Conservation (phyloP, 30 jellyfish, hydroid and myxozoan species). For the Aurelia sp. region DNA sequence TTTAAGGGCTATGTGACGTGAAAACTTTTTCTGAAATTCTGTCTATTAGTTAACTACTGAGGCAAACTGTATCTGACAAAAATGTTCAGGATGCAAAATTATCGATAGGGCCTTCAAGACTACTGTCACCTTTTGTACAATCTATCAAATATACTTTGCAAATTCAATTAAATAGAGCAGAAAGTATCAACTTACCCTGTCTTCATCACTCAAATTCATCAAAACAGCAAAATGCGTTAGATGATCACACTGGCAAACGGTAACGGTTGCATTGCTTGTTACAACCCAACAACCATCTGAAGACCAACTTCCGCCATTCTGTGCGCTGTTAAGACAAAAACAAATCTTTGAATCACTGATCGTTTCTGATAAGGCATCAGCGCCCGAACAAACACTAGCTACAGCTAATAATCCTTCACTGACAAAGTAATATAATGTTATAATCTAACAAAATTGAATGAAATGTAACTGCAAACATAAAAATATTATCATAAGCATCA, state of each 20-base stretch:
- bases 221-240: slow-evolving; percentile 96
- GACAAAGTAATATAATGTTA: too few species aligned
- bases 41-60: too few species aligned
- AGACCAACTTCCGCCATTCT: slow-evolving; percentile 98
- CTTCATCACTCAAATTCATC: slow-evolving; percentile 87
- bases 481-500: too few species aligned
- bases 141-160: background rate
- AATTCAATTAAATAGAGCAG: background rate
- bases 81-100: background rate
- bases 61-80: background rate
- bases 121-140: too few species aligned
- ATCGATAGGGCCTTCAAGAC: too few species aligned
- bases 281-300: slow-evolving; percentile 97
- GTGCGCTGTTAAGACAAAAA: slow-evolving; percentile 1
- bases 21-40: too few species aligned
- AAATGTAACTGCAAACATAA: too few species aligned
- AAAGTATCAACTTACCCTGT: slow-evolving; percentile 66
- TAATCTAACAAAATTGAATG: too few species aligned
- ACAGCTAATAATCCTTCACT: too few species aligned
- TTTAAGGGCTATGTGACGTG: too few species aligned
- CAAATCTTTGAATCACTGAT: background rate
- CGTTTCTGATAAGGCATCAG: background rate
- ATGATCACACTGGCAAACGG: slow-evolving; percentile 94
- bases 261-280: slow-evolving; percentile 85
- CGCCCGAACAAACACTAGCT: background rate